Percentiles rank a stretch among this genome's conserved stretches.
phyloP scores from a whole-genome alignment of 2,888 invertebrate genomes.

The Ischnus inquisitorius region DNA sequence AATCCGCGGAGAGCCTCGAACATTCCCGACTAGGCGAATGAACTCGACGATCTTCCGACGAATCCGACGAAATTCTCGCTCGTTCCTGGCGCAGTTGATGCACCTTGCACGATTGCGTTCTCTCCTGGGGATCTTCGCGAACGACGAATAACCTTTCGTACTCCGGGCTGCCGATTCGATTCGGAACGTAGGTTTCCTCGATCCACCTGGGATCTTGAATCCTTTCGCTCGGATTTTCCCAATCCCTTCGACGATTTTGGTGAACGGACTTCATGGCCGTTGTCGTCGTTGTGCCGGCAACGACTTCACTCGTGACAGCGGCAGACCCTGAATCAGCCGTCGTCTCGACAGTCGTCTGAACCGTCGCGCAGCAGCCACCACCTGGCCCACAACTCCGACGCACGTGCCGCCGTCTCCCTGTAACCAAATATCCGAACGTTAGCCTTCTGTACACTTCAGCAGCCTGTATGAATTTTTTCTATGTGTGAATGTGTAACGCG shows the following conservation, averaged over 20 bases:
- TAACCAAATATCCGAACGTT: conserved; percentile 80
- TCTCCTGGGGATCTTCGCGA: conserved; percentile 17
- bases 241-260: conserved; percentile 38
- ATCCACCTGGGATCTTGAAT: conserved; percentile 45
- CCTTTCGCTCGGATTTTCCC: conserved; percentile 26
- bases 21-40: conserved; percentile 18
- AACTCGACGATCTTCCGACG: not conserved
- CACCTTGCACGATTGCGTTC: conserved; percentile 1
- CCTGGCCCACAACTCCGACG: conserved; percentile 81
- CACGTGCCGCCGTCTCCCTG: conserved; percentile 85
- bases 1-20: conserved; percentile 4
- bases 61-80: not conserved
- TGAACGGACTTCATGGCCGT: conserved; percentile 43
- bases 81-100: conserved; percentile 28
- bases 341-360: conserved; percentile 52
- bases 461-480: not conserved
- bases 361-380: conserved; percentile 77
- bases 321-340: conserved; percentile 37
- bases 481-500: not conserved
- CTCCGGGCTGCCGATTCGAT: not conserved
- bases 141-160: conserved; percentile 49
- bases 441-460: conserved; percentile 1
- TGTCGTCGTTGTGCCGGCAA: conserved; percentile 35
- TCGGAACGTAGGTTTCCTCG: conserved; percentile 1
- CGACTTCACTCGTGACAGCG: conserved; percentile 35